phyloP scores from a whole-genome alignment of 2,888 invertebrate species.

The Euproctis similis region DNA sequence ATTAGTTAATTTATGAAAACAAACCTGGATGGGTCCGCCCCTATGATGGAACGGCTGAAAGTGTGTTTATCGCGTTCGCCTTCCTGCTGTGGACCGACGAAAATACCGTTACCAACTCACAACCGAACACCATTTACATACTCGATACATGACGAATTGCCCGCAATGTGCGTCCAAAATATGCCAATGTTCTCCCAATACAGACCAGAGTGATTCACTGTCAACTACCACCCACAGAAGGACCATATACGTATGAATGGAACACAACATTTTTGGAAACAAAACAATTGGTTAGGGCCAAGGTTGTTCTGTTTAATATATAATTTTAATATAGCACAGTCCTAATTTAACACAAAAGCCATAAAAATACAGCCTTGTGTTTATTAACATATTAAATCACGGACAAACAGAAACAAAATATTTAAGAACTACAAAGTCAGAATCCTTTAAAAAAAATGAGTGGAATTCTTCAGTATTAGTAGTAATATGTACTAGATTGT shows the following conservation, averaged over 20 bases:
- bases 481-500: no score
- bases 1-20: constrained; percentile 33
- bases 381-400: no score
- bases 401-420: no score
- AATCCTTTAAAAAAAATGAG: no score
- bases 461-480: no score
- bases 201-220: constrained; percentile 30
- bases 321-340: no score
- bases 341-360: no score
- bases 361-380: no score
- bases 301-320: no score
- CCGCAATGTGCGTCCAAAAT: constrained; percentile 62
- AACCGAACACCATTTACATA: constrained; percentile 71
- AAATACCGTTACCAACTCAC: constrained; percentile 70
- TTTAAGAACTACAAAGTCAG: no score
- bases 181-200: constrained; percentile 33
- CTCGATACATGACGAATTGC: constrained; percentile 73
- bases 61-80: constrained; percentile 73
- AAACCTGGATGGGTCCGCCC: constrained; percentile 35
- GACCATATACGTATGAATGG: constrained; percentile 29
- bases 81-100: constrained; percentile 69
- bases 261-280: no score
- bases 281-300: no score
- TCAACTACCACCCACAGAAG: constrained; percentile 29
- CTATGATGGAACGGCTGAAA: constrained; percentile 54